Evolutionary conservation across 2,113 vertebrate genomes (phyloP), one percentile per base, ranked within the genome.

Genomic region (Antennarius striatus): DNA sequence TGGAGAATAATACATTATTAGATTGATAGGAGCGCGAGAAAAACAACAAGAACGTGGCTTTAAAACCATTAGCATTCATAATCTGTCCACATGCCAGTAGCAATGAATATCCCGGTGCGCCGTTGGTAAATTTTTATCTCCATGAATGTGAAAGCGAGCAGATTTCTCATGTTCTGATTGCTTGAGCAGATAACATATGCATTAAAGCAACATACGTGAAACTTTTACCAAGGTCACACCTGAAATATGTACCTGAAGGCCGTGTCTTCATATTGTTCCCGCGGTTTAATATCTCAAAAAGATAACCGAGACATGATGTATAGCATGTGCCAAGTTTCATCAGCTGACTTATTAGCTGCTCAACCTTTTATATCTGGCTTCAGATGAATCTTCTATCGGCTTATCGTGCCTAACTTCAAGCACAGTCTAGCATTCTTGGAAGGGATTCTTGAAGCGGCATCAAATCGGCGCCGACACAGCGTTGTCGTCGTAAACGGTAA

Each of bases 261-360:
- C 3, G 42, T 7, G 2, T 50, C 53, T 22, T 71, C 29, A 69
- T 72, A 63, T 50, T 54, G 15, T 6, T 22, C 13, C 63, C 39
- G 54, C 28, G 28, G 11, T 62, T 76, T 80, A 84, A 76, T 73
- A 77, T 79, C 60, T 52, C 16, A 12, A 15, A 5, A 15, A 59
- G 83, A 87, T 81, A 84, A 80, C 17, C 6, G 28, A 4, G 55
- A 63, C 71, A 62, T 83, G 85, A 87, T 87, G 73, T 76, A 87
- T 65, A 43, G 70, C 67, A n/a, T 6, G 49, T 51, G 71, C 59
- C 75, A 59, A 48, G 59, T 36, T 9, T 16, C 62, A 63, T 69
- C 45, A 68, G 58, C 68, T 47, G 63, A 63, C 67, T 73, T 70
- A 52, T 73, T 68, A 50, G n/a, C 69, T 64, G 54, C 53, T 40